phyloP scores from a whole-genome alignment of 2,888 invertebrate genomes.

The Drosophila neonasuta region DNA sequence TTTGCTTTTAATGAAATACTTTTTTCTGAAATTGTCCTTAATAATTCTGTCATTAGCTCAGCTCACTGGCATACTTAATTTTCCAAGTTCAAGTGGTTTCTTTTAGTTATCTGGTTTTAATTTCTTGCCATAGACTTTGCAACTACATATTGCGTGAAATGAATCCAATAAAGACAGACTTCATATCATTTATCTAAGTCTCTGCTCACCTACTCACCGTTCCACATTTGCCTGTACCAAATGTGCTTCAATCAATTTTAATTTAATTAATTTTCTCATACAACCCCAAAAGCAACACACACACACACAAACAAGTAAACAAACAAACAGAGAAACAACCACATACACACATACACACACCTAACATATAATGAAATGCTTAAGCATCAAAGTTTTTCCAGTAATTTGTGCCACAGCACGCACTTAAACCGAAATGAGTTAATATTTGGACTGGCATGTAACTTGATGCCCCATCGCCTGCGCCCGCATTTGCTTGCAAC shows the following conservation, averaged over 20 bases:
- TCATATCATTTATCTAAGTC: conserved; percentile 39
- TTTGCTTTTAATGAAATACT: not conserved
- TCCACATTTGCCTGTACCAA: conserved; percentile 43
- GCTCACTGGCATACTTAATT: no score
- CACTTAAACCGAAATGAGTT: conserved; percentile 70
- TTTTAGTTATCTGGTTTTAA: not conserved
- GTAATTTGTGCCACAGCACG: conserved; percentile 57
- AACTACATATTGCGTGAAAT: conserved; percentile 26
- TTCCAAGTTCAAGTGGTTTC: not conserved
- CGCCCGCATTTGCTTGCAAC: conserved; percentile 18
- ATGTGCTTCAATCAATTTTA: conserved; percentile 68
- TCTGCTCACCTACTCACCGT: conserved; percentile 8
- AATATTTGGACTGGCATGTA: conserved; percentile 67
- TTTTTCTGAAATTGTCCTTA: not conserved
- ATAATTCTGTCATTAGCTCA: no score
- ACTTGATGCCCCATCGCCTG: conserved; percentile 37
- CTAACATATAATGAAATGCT: conserved; percentile 53
- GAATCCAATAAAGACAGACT: conserved; percentile 31
- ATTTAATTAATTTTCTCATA: conserved; percentile 66
- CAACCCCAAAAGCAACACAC: conserved; percentile 21
- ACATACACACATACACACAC: conserved; percentile 31
- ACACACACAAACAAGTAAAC: conserved; percentile 28
- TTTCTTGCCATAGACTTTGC: not conserved
- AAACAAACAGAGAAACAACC: conserved; percentile 22
- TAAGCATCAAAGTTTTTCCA: conserved; percentile 62